Conservation (phyloP, 2,113 vertebrate species). For the Dicrurus megarhynchus region DNA sequence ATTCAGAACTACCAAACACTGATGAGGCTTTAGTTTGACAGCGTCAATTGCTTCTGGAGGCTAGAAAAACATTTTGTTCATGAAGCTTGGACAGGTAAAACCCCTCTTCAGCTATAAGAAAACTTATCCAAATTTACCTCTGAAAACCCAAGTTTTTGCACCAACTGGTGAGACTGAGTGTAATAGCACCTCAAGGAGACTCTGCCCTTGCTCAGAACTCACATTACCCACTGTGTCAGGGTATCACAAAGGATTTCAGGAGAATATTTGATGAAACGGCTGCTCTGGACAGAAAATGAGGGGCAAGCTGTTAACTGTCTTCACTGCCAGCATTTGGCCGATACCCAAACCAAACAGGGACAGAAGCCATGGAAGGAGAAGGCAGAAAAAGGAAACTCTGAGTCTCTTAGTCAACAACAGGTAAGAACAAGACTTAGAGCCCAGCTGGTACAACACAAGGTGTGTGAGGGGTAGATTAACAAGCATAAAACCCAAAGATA, state of each 20-base stretch:
- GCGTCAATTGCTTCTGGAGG: background rate
- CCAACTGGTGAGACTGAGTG: background rate
- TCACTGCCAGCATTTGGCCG: background rate
- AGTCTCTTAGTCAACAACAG: background rate
- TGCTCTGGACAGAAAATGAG: background rate
- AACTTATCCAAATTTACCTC: background rate
- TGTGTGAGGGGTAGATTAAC: background rate
- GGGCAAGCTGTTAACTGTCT: background rate
- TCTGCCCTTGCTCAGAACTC: conserved; percentile 5
- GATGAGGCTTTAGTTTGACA: background rate
- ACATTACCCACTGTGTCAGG: background rate
- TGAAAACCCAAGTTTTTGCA: background rate
- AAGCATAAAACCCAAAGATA: background rate
- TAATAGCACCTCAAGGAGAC: conserved; percentile 35
- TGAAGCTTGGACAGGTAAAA: background rate
- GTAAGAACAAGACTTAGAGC: background rate
- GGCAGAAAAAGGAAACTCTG: background rate
- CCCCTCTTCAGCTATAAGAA: background rate
- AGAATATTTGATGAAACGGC: background rate
- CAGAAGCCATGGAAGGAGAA: background rate
- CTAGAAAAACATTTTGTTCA: background rate
- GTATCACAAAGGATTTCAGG: background rate
- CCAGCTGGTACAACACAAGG: background rate
- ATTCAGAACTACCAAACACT: background rate
- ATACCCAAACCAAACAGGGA: background rate